These are phyloP conservation scores for human (Homo sapiens) DNA, from an alignment of 2,113 vertebrate species.

Conservation along the genomic window DNA sequence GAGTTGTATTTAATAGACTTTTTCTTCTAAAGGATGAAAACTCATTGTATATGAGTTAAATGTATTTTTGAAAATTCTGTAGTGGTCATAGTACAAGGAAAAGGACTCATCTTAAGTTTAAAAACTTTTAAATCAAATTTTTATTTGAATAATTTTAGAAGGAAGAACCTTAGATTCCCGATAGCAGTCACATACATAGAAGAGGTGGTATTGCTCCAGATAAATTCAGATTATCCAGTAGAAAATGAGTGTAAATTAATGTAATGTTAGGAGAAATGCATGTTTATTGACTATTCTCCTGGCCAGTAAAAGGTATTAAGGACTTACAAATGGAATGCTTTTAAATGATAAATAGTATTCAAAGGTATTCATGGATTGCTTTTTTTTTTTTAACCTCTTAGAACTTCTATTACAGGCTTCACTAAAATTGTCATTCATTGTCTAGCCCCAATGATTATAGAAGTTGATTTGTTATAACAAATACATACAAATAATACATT, in stretches of 20 bases:
- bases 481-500: neutral
- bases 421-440: slow-evolving; percentile 7
- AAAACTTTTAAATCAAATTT: neutral
- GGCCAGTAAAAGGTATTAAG: slow-evolving; percentile 21
- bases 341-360: neutral
- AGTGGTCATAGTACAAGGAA: neutral
- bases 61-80: neutral
- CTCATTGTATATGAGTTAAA: neutral
- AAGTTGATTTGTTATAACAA: neutral
- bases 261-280: slow-evolving; percentile 31
- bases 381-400: slow-evolving; percentile 52
- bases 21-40: neutral
- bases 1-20: neutral
- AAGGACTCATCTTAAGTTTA: neutral
- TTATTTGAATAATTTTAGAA: neutral
- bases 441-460: neutral
- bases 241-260: neutral
- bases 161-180: neutral
- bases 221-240: neutral
- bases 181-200: neutral
- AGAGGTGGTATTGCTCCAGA: neutral
- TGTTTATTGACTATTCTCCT: slow-evolving; percentile 61
- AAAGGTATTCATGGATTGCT: slow-evolving; percentile 1
- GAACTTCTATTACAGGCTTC: slow-evolving; percentile 19
- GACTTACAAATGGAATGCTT: slow-evolving; percentile 32